A percentile compares a stretch with the other conserved stretches of the same genome.
phyloP scores from a whole-genome alignment of 2,888 invertebrate genomes.

The Frankliniella fusca region DNA sequence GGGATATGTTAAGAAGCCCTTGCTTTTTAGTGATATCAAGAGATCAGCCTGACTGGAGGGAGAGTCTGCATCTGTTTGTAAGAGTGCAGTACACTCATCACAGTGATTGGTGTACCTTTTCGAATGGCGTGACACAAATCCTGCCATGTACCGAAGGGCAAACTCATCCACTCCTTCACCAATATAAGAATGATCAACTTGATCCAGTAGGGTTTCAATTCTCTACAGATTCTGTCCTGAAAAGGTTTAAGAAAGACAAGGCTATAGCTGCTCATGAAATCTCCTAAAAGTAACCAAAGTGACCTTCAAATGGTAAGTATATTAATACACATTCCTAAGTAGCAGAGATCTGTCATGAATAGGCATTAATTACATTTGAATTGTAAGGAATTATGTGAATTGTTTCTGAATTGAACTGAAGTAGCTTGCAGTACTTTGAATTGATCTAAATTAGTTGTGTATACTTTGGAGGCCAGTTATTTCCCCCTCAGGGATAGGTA shows the following conservation, averaged over 20 bases:
- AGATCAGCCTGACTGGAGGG: too few species aligned
- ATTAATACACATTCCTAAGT: too few species aligned
- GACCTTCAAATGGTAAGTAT: background rate
- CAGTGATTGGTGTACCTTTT: slow-evolving; percentile 7
- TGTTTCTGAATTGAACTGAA: too few species aligned
- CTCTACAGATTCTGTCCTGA: background rate
- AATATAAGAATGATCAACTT: slow-evolving; percentile 13
- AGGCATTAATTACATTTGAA: too few species aligned
- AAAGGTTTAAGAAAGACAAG: too few species aligned
- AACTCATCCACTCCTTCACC: slow-evolving; percentile 23
- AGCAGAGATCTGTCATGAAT: too few species aligned
- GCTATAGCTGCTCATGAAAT: background rate
- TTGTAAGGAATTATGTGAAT: too few species aligned
- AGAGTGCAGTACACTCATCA: background rate
- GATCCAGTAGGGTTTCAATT: background rate
- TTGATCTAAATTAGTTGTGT: too few species aligned
- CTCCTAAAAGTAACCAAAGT: background rate
- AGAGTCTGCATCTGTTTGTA: slow-evolving; percentile 23
- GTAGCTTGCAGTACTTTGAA: too few species aligned
- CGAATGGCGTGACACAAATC: slow-evolving; percentile 25
- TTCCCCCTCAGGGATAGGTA: too few species aligned
- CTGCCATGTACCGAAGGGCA: slow-evolving; percentile 23
- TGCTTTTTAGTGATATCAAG: slow-evolving; percentile 27
- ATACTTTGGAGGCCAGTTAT: too few species aligned
- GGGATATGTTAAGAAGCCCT: slow-evolving; percentile 28